These are phyloP conservation scores for Gymnocheta viridis DNA, from an alignment of 2,888 invertebrate genomes.

Conservation along the genomic window DNA sequence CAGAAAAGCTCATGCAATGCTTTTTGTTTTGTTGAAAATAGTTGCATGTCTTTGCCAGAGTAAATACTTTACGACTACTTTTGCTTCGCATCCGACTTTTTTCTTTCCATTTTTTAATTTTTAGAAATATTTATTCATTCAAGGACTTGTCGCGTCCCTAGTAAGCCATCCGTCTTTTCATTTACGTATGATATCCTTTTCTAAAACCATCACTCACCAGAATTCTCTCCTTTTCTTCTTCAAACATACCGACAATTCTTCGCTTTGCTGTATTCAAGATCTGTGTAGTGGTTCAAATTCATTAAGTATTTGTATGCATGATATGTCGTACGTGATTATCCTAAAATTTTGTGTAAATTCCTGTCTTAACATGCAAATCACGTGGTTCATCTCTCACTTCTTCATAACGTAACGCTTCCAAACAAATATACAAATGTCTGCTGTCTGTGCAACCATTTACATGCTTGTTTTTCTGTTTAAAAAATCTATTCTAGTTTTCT, in stretches of 20 bases:
- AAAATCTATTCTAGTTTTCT: slow-evolving; percentile 55
- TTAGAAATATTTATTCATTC: too few relatives aligned
- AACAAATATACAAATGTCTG: background rate
- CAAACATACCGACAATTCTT: background rate
- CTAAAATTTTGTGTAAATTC: slow-evolving; percentile 49
- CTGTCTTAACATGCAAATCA: slow-evolving; percentile 62
- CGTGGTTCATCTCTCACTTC: slow-evolving; percentile 55
- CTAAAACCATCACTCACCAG: too few relatives aligned
- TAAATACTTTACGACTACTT: too few relatives aligned
- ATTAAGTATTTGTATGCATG: slow-evolving; percentile 31
- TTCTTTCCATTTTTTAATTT: too few relatives aligned
- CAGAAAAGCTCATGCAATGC: too few relatives aligned
- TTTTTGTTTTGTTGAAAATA: too few relatives aligned
- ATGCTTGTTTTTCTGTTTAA: background rate
- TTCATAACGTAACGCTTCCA: background rate
- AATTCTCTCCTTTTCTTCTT: background rate
- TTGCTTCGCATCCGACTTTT: too few relatives aligned
- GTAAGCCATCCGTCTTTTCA: too few relatives aligned
- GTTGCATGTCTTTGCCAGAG: too few relatives aligned
- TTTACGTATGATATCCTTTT: too few relatives aligned
- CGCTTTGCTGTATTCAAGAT: background rate
- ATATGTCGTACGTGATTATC: slow-evolving; percentile 40
- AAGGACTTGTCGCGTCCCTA: too few relatives aligned
- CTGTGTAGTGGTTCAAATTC: background rate
- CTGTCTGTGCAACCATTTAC: background rate